Base-by-base conservation (phyloP, 1,140 invertebrate genomes). In the Drosophila lacteicornis region DNA sequence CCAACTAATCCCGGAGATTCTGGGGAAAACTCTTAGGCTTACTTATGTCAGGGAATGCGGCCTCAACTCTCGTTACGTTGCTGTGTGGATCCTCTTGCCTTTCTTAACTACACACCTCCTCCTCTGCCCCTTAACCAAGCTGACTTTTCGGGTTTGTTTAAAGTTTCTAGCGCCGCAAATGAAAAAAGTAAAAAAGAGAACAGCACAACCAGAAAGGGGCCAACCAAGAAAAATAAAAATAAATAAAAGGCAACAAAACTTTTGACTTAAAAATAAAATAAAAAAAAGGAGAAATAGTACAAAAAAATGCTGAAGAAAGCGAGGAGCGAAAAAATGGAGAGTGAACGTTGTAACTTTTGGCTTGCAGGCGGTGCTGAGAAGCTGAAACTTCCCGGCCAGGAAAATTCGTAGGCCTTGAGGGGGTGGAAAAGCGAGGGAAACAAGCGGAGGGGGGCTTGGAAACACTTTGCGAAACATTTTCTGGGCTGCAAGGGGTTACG, bases 201-300 rank as follows among this genome's bases (percentile, higher is more conserved):
- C 51, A 56, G 53, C 19, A 65, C 19, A 40, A 33, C 49, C 25
- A 65, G 59, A 50, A 63, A 53, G 51, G 42, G 69, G 50, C 59
- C 58, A 76, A 49, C 47, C 40, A 53, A 63, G 49, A 76, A 80
- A 80, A 65, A 66, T 59, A 79, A 84, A 75, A 80, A 85, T 82
- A 85, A 87, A 86, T 80, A 87, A 69, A 67, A 88, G 65, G 68
- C 84, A 88, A 87, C 68, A 84, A 61, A 87, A 87, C 67, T 87
- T 87, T 87, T 67, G 67, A 38, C 63, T 55, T 33, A 38, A 55
- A 68, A 47, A 33, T 49, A 27, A 19, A 15, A 65, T 22, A 49
- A 15, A 65, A 27, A 49, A 27, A 43, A 30, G 13, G 49, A 12
- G 15, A 66, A 40, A 33, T 33, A 25, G 30, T 30, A 40, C 17